These are phyloP conservation scores for Anomalospiza imberbis DNA, from an alignment of 2,797 vertebrate species.

Conservation along the genomic window DNA sequence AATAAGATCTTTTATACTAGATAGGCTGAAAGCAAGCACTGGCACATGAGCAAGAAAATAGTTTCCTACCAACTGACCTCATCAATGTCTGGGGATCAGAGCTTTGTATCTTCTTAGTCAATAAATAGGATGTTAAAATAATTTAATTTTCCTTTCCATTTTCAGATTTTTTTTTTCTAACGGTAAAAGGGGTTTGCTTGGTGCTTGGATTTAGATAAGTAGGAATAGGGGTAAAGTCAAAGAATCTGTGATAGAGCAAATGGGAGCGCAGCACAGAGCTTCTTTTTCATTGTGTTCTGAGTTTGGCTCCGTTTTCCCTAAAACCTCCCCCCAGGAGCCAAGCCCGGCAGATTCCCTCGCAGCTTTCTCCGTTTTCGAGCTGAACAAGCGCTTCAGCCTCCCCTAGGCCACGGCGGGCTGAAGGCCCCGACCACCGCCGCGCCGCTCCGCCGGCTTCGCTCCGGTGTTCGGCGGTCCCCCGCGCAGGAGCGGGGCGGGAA, in stretches of 20 bases:
- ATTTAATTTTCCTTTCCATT: background rate
- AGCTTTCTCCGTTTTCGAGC: background rate
- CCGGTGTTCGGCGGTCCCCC: rapidly evolving
- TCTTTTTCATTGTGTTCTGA: background rate
- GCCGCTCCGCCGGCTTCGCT: rapidly evolving
- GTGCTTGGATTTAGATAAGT: background rate
- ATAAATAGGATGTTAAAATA: background rate
- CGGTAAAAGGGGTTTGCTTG: background rate
- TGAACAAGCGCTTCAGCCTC: background rate
- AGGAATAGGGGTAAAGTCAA: background rate
- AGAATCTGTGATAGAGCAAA: background rate
- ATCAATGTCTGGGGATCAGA: background rate
- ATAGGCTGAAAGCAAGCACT: background rate
- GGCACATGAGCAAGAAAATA: background rate
- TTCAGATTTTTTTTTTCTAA: background rate
- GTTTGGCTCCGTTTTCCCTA: background rate
- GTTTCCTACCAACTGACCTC: background rate
- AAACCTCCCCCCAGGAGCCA: background rate
- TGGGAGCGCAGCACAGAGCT: rapidly evolving
- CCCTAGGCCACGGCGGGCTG: rapidly evolving
- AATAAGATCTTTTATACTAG: background rate
- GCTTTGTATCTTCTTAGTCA: background rate
- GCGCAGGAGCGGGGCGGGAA: rapidly evolving
- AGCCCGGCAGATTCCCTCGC: rapidly evolving
- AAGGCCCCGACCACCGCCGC: rapidly evolving